These are phyloP conservation scores for Sebastes itinus DNA, from an alignment of 2,797 vertebrate species.

Conservation along the genomic window DNA sequence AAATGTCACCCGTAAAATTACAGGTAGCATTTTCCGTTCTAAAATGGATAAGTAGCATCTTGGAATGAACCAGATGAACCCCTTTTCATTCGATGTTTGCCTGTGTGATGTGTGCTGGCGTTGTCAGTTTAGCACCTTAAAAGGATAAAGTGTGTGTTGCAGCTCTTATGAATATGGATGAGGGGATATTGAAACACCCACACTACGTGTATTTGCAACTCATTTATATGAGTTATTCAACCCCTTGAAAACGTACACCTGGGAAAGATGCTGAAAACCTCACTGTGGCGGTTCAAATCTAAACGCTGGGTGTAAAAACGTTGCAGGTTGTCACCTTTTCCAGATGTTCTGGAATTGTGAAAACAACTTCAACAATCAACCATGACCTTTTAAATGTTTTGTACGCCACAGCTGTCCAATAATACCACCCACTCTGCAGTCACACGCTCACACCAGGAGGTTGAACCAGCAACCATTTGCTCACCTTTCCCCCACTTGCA, in stretches of 20 bases:
- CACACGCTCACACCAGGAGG: not conserved
- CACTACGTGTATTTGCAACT: slow-evolving; percentile 54
- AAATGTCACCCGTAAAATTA: not conserved
- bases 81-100: slow-evolving; percentile 27
- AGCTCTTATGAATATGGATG: slow-evolving; percentile 63
- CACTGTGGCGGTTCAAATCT: not conserved
- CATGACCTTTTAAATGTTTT: not conserved
- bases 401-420: not conserved
- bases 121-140: slow-evolving; percentile 49
- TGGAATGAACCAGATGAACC: slow-evolving; percentile 22
- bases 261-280: slow-evolving; percentile 25
- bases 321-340: slow-evolving; percentile 1
- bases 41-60: slow-evolving; percentile 22
- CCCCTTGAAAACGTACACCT: slow-evolving; percentile 36
- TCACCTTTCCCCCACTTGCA: not conserved
- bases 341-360: slow-evolving; percentile 1
- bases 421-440: not conserved
- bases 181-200: slow-evolving; percentile 59
- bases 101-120: not conserved
- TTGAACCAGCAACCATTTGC: not conserved
- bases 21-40: slow-evolving; percentile 10
- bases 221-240: slow-evolving; percentile 43
- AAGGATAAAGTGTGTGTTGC: slow-evolving; percentile 51
- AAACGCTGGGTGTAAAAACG: not conserved
- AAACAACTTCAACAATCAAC: not conserved